Conservation (phyloP, 2,888 invertebrate genomes). For the Phrixothrix hirtus region DNA sequence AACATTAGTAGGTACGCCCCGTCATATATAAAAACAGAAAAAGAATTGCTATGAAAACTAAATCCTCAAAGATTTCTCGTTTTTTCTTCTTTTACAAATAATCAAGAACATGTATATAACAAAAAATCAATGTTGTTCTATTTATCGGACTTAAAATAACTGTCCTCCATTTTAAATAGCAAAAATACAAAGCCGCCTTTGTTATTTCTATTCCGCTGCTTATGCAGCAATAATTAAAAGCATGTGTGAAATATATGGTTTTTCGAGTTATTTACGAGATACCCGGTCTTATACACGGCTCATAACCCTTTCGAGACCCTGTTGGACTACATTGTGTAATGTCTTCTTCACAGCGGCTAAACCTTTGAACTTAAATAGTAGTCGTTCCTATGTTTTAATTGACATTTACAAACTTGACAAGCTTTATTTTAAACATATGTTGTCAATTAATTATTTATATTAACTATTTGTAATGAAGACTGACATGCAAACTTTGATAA, state of each 20-base stretch:
- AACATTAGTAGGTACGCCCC: slow-evolving; percentile 41
- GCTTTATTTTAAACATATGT: slow-evolving; percentile 12
- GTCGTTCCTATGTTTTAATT: background rate
- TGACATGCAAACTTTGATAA: too few species aligned
- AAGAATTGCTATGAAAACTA: slow-evolving; percentile 30
- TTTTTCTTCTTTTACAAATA: slow-evolving; percentile 20
- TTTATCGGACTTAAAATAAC: too few species aligned
- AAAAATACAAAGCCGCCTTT: slow-evolving; percentile 35
- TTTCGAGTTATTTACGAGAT: slow-evolving; percentile 42
- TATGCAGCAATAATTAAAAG: slow-evolving; percentile 45
- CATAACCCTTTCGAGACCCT: slow-evolving; percentile 41
- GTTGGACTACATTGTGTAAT: slow-evolving; percentile 38
- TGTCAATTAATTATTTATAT: background rate
- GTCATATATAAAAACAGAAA: slow-evolving; percentile 33
- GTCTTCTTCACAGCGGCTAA: slow-evolving; percentile 40
- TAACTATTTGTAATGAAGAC: too few species aligned
- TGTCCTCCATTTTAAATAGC: slow-evolving; percentile 22
- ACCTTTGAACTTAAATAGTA: slow-evolving; percentile 34
- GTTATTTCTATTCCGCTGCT: slow-evolving; percentile 26
- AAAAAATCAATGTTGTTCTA: too few species aligned
- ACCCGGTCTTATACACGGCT: slow-evolving; percentile 37
- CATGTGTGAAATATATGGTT: slow-evolving; percentile 42
- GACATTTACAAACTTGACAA: slow-evolving; percentile 5
- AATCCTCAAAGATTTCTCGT: slow-evolving; percentile 24
- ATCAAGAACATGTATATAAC: slow-evolving; percentile 18